These are phyloP conservation scores for Phortica okadai DNA, from an alignment of 2,888 invertebrate species.

Conservation along the genomic window DNA sequence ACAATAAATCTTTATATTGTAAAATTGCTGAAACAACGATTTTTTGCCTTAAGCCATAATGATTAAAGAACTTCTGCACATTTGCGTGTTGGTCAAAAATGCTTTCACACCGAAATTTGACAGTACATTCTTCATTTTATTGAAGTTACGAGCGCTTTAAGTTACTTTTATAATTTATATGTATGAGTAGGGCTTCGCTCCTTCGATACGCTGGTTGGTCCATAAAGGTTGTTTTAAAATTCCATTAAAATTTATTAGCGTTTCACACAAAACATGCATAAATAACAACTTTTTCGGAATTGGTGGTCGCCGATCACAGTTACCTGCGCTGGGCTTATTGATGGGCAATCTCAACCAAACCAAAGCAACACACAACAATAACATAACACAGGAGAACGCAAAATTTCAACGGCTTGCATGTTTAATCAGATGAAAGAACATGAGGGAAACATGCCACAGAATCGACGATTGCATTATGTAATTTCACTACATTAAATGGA, in stretches of 20 bases:
- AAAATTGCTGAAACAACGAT: conserved; percentile 15
- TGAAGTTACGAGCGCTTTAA: neutral
- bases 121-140: neutral
- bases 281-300: conserved; percentile 58
- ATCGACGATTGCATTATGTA: neutral
- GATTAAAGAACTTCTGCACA: conserved; percentile 44
- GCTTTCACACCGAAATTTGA: conserved; percentile 11
- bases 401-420: no score
- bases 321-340: neutral
- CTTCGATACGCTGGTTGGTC: conserved; percentile 29
- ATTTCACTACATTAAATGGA: neutral
- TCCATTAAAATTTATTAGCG: conserved; percentile 70
- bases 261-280: conserved; percentile 68
- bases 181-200: conserved; percentile 6
- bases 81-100: conserved; percentile 40
- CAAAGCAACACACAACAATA: neutral
- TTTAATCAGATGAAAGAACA: no score
- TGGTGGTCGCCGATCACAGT: conserved; percentile 12
- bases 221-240: conserved; percentile 68
- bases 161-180: conserved; percentile 27
- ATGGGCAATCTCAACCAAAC: neutral
- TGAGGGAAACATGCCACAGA: neutral
- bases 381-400: no score
- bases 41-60: conserved; percentile 30
- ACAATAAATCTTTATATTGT: conserved; percentile 31